A percentile compares a stretch with the other conserved stretches of the same genome.
Evolutionary conservation across 2,888 invertebrate genomes (phyloP).

Genomic region (Labia minor): DNA sequence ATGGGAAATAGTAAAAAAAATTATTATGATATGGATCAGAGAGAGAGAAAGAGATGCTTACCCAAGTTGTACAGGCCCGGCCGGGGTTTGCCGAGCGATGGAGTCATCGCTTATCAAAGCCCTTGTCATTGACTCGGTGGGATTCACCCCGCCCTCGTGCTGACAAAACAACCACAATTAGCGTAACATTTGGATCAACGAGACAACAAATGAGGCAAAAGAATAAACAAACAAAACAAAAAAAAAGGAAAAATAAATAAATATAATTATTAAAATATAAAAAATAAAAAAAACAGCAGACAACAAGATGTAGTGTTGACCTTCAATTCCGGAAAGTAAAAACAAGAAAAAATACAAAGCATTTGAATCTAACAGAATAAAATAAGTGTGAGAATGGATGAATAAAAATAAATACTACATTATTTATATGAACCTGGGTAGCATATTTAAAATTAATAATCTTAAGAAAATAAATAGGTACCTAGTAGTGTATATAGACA

Average conservation of each 20-base stretch:
- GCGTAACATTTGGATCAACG: constrained; percentile 21
- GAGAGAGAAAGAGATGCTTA: too few relatives aligned
- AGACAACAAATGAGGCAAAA: constrained; percentile 40
- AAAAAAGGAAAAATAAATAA: constrained; percentile 20
- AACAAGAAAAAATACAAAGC: neutral
- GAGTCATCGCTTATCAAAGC: constrained; percentile 88
- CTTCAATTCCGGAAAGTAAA: neutral
- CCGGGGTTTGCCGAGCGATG: constrained; percentile 66
- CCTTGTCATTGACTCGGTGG: constrained; percentile 91
- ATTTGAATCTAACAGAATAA: constrained; percentile 15
- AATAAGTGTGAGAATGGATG: neutral
- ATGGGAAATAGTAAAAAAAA: too few relatives aligned
- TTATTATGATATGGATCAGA: too few relatives aligned
- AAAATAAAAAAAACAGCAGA: neutral
- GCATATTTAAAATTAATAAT: too few relatives aligned
- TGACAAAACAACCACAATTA: constrained; percentile 32
- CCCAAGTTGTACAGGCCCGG: constrained; percentile 90
- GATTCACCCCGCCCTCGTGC: constrained; percentile 85
- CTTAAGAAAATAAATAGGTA: too few relatives aligned
- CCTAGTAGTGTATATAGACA: too few relatives aligned
- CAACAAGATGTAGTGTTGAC: neutral
- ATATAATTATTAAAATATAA: too few relatives aligned
- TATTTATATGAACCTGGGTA: too few relatives aligned
- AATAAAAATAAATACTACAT: constrained; percentile 3
- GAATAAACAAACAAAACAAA: constrained; percentile 30